Base-by-base conservation (phyloP, 2,888 invertebrate genomes). In the Netelia inedita region DNA sequence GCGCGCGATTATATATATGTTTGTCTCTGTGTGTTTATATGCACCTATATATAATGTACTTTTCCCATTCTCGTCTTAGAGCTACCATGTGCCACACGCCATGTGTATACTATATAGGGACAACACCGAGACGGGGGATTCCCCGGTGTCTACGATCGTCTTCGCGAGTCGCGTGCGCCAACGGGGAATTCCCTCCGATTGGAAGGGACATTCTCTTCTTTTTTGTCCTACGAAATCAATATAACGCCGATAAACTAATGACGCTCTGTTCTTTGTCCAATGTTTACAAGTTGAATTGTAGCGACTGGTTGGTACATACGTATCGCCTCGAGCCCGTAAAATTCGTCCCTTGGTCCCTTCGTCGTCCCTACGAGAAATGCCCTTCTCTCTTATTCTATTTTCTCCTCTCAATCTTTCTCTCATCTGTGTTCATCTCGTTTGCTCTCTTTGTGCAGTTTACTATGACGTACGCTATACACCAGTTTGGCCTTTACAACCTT, bases 151-250 rank as follows among this genome's bases (percentile, higher is more conserved):
- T 57, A 19, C 19, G 57, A n/a, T 19, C 57, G n/a, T 57, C 14
- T 46, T 57, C 19, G 16, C 57, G 16, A 57, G 57, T 57, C 57
- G 57, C 63, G 57, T 23, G 50, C 41, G 46, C 53, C 14, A 23
- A 8, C 19, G 35, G 79, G 78, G 79, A 71, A 79, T 79, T 79
- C 79, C 79, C 79, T 50, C 11, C 68, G 28, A 23, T 78, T 35
- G 9, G 14, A 59, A 10, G 19, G 14, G 59, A 46, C 43, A 69
- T 78, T 78, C 50, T 59, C 59, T 71, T 35, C 46, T 63, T 50
- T 68, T 28, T 50, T 61, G 21, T 35, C 35, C 43, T 10, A 5
- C 28, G 43, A 1, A 19, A 11, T 41, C 35, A 3, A 43, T 14
- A 14, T 57, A 19, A 16, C 35, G 11, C 8, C n/a, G 16, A 43